Conservation (phyloP, 2,888 invertebrate genomes). For the Adineta ricciae region DNA sequence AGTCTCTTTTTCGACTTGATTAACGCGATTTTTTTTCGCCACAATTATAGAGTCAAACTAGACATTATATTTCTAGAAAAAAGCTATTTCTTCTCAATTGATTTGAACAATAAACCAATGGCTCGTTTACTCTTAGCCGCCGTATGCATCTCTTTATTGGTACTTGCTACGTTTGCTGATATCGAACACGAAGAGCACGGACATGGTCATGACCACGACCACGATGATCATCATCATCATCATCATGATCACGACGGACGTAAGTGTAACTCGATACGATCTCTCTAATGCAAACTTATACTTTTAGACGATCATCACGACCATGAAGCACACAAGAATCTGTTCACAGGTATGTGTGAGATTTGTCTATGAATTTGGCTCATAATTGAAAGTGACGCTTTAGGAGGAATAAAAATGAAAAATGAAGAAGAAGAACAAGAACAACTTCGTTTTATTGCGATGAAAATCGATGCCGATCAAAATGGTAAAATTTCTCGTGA, state of each 20-base stretch:
- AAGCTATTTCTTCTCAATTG: not conserved
- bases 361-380: not conserved
- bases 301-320: not conserved
- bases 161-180: not conserved
- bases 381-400: not conserved
- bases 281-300: no score
- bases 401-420: not conserved
- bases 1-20: no score
- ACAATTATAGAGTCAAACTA: no score
- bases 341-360: not conserved
- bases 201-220: not conserved
- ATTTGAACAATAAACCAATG: not conserved
- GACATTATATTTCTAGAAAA: not conserved
- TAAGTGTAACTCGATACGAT: not conserved
- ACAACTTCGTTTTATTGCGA: not conserved
- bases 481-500: not conserved
- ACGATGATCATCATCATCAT: not conserved
- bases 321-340: not conserved
- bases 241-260: not conserved
- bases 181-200: not conserved
- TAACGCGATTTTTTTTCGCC: no score
- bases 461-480: not conserved
- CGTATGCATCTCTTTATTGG: not conserved
- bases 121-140: not conserved
- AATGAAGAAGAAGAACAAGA: not conserved